Conservation (phyloP, 2,888 invertebrate species). For the Gnatocerus cornutus region DNA sequence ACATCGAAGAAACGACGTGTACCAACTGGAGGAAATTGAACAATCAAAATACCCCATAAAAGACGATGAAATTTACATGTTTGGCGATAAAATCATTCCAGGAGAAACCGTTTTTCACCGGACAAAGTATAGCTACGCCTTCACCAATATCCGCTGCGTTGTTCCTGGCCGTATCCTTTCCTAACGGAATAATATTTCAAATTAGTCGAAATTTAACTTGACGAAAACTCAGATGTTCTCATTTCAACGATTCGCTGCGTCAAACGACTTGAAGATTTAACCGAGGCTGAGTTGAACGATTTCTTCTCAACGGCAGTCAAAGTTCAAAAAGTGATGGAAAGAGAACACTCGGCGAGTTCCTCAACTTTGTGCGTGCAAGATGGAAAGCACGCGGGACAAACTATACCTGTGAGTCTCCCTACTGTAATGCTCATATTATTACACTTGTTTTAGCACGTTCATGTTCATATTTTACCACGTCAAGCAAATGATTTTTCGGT, state of each 20-base stretch:
- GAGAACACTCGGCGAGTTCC: slow-evolving; percentile 77
- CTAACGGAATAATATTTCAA: too few relatives aligned
- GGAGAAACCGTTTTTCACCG: slow-evolving; percentile 81
- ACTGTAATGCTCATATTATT: background rate
- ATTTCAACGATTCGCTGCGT: slow-evolving; percentile 81
- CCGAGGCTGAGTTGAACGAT: slow-evolving; percentile 81
- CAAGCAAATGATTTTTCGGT: slow-evolving; percentile 83
- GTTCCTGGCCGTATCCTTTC: slow-evolving; percentile 80
- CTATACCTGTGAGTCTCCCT: slow-evolving; percentile 78
- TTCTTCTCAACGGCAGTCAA: slow-evolving; percentile 79
- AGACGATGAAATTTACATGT: slow-evolving; percentile 69
- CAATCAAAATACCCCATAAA: slow-evolving; percentile 53
- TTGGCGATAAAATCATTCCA: slow-evolving; percentile 76
- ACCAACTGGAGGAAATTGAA: slow-evolving; percentile 64
- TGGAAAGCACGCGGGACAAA: slow-evolving; percentile 91
- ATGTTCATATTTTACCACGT: slow-evolving; percentile 91
- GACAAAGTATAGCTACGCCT: slow-evolving; percentile 82
- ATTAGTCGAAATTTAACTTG: too few relatives aligned
- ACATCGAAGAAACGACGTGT: slow-evolving; percentile 85
- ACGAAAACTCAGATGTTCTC: slow-evolving; percentile 82
- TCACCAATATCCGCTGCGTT: slow-evolving; percentile 93
- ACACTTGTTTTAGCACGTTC: slow-evolving; percentile 93
- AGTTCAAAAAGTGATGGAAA: slow-evolving; percentile 81
- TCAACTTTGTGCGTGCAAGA: slow-evolving; percentile 90
- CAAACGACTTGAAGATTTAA: slow-evolving; percentile 78